A percentile compares a stretch with the other conserved stretches of the same genome.
phyloP scores from a whole-genome alignment of 1,140 invertebrate genomes.

The Mesaphorura yosii region DNA sequence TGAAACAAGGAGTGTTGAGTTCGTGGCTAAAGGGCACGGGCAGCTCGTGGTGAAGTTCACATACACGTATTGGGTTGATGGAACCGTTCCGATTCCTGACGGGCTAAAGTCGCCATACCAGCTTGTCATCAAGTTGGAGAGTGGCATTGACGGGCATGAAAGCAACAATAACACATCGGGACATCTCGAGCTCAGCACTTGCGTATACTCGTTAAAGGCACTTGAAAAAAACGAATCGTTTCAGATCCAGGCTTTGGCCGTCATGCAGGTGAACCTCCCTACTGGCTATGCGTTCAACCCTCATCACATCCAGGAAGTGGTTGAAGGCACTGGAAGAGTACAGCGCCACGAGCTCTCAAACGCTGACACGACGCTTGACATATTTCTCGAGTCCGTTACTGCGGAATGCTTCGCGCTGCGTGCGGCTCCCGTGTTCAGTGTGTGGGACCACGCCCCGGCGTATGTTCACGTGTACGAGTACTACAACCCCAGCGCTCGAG shows the following conservation, averaged over 20 bases:
- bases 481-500: constrained; percentile 65
- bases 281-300: constrained; percentile 70
- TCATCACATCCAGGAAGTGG: neutral
- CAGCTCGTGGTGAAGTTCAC: constrained; percentile 70
- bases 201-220: no score
- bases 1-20: constrained; percentile 39
- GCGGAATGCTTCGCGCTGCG: constrained; percentile 40
- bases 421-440: constrained; percentile 67
- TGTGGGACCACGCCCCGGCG: constrained; percentile 70
- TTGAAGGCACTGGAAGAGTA: neutral
- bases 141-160: no score
- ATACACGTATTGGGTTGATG: constrained; percentile 68
- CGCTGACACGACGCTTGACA: constrained; percentile 57
- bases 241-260: constrained; percentile 67
- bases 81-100: no score
- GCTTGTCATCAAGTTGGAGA: no score
- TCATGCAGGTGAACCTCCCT: constrained; percentile 71
- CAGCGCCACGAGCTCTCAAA: constrained; percentile 11
- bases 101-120: constrained; percentile 49
- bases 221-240: no score
- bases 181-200: no score
- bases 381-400: constrained; percentile 67
- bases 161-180: no score
- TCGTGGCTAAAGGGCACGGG: constrained; percentile 65
- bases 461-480: constrained; percentile 79